Evolutionary conservation across 2,888 invertebrate genomes (phyloP).

Genomic region (Rugalucina vietnamica): DNA sequence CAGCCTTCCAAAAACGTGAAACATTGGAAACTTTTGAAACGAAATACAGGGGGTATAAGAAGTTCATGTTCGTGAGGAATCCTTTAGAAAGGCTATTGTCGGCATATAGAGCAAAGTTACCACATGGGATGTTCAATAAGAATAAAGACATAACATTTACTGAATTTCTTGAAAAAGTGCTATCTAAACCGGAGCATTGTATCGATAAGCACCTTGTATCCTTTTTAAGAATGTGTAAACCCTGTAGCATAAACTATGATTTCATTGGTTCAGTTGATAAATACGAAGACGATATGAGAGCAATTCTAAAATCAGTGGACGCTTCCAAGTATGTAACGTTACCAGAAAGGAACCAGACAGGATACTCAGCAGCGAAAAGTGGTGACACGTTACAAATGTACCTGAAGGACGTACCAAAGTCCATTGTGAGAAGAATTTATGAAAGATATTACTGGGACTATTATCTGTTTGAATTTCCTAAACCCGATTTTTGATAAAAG

Average conservation of each 20-base stretch:
- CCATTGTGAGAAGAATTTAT: not conserved
- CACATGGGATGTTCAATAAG: not conserved
- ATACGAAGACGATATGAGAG: not conserved
- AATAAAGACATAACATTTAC: not conserved
- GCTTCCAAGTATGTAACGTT: not conserved
- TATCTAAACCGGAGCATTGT: not conserved
- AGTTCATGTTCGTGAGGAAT: not conserved
- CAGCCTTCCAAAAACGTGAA: not conserved
- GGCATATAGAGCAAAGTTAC: not conserved
- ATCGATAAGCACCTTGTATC: not conserved
- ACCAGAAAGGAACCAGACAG: not conserved
- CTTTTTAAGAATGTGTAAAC: not conserved
- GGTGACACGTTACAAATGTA: not conserved
- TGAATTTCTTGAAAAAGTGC: not conserved
- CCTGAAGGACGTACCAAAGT: not conserved
- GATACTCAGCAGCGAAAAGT: not conserved
- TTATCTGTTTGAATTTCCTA: not conserved
- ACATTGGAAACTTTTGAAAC: not conserved
- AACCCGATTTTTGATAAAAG: no score
- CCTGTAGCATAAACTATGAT: not conserved
- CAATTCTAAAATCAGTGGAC: not conserved
- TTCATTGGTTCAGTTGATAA: not conserved
- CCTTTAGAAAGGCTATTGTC: not conserved
- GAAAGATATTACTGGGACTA: not conserved
- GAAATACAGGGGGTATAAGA: not conserved